Percentiles rank a stretch among this genome's conserved stretches.
Conservation (phyloP, 2,888 invertebrate genomes). For the Dermolepida albohirtum region DNA sequence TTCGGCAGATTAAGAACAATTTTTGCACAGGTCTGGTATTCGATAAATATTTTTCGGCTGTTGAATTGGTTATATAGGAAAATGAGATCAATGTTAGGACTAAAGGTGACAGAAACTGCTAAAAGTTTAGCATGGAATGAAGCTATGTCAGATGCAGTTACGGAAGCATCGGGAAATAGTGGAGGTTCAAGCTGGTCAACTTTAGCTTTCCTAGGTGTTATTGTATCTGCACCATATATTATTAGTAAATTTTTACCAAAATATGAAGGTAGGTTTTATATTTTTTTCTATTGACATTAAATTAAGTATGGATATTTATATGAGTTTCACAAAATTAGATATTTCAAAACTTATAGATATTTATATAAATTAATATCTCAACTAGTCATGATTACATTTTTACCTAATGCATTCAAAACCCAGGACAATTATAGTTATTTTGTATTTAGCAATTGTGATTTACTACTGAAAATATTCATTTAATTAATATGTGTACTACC, state of each 20-base stretch:
- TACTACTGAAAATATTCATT: too few species aligned
- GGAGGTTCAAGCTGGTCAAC: conserved; percentile 85
- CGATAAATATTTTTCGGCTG: conserved; percentile 84
- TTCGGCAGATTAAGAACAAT: conserved; percentile 86
- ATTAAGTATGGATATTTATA: too few species aligned
- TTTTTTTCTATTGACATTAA: neutral
- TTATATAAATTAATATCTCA: too few species aligned
- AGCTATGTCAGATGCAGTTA: conserved; percentile 60
- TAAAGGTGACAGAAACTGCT: conserved; percentile 61
- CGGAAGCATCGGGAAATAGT: conserved; percentile 56
- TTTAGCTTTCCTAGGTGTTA: conserved; percentile 87
- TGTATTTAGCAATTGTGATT: too few species aligned
- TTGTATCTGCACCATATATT: conserved; percentile 92
- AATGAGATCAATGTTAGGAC: conserved; percentile 77
- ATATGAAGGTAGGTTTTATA: conserved; percentile 70
- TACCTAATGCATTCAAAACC: too few species aligned
- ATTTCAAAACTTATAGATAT: too few species aligned
- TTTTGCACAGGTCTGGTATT: conserved; percentile 88
- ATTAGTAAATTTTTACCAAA: conserved; percentile 83
- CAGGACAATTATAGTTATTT: too few species aligned
- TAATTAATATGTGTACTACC: too few species aligned
- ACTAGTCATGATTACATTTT: too few species aligned
- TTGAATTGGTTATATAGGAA: conserved; percentile 85
- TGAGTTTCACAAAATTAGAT: too few species aligned
- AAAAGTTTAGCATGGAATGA: conserved; percentile 64